Evolutionary conservation across 2,888 invertebrate species (phyloP), one percentile per base, ranked within the genome.

Genomic region (Lasioglossum figueresi): DNA sequence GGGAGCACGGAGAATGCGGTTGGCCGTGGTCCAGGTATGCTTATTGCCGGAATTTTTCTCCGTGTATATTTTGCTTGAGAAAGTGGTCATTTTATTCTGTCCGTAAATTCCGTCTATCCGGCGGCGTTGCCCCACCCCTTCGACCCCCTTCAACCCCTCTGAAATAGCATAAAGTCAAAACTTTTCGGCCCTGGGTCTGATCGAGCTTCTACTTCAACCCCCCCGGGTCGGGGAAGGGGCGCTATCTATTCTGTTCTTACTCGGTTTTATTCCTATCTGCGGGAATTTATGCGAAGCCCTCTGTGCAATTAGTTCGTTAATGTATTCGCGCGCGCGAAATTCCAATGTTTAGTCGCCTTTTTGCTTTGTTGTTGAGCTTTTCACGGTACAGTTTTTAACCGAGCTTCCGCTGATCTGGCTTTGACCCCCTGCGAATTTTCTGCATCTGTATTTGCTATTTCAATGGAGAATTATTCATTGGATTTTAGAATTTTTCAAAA

Each of bases 1-100:
- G 79, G 82, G 81, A 85, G 63, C 77, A 81, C 63, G 66, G 80
- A 82, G 83, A 88, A 86, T 87, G 86, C 76, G 78, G 80, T 89
- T 91, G 91, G 91, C 91, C 81, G 14, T 19, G 78, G 83, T 87
- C 90, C 89, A 89, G 87, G 82, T 88, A 87, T 89, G 88, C 86
- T 89, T 90, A 90, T 90, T 86, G 90, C 88, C 80, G 80, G 87
- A 89, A 90, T 90, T 90, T 90, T 90, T 90, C 89, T 78, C 77
- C 80, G 78, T 73, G 75, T 87, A 79, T 86, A 87, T 86, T 87
- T 86, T 85, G 83, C 89, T 82, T 80, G 86, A 88, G 88, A 87
- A 88, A 88, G 84, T 86, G 86, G 88, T 87, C 89, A 87, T 89
- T 90, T 90, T 89, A 86, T 88, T 86, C 80, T 82, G 76, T 86